Conservation (phyloP, 2,888 invertebrate genomes). For the Cantharis rustica region DNA sequence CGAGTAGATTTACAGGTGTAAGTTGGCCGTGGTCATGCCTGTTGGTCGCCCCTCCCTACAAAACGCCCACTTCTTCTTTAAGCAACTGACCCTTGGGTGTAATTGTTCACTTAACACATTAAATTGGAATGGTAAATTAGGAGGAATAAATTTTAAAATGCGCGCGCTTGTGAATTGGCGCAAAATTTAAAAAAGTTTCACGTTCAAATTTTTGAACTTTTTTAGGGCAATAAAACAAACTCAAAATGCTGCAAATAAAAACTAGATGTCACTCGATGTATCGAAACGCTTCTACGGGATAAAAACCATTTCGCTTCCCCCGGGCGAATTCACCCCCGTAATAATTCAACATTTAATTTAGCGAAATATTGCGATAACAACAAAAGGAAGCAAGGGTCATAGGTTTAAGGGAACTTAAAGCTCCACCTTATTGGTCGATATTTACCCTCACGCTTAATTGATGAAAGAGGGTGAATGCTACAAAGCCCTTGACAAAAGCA, state of each 20-base stretch:
- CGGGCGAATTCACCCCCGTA: neutral
- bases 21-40: conserved; percentile 36
- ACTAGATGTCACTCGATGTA: neutral
- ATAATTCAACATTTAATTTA: conserved; percentile 3
- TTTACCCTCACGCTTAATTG: conserved; percentile 32
- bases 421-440: conserved; percentile 35
- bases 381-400: conserved; percentile 13
- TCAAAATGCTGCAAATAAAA: neutral
- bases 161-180: neutral
- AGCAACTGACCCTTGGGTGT: conserved; percentile 34
- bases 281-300: neutral
- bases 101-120: neutral
- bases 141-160: neutral
- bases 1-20: conserved; percentile 35
- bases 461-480: conserved; percentile 26
- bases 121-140: neutral
- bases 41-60: conserved; percentile 35
- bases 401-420: conserved; percentile 8
- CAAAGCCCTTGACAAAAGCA: conserved; percentile 24
- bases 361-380: neutral
- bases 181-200: too few relatives aligned
- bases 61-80: conserved; percentile 37
- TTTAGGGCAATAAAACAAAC: neutral
- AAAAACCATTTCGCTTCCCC: neutral
- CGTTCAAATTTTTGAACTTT: neutral